A percentile compares a stretch with the other conserved stretches of the same genome.
Conservation (phyloP, 1,140 invertebrate genomes). For the Brachionus rubens region DNA sequence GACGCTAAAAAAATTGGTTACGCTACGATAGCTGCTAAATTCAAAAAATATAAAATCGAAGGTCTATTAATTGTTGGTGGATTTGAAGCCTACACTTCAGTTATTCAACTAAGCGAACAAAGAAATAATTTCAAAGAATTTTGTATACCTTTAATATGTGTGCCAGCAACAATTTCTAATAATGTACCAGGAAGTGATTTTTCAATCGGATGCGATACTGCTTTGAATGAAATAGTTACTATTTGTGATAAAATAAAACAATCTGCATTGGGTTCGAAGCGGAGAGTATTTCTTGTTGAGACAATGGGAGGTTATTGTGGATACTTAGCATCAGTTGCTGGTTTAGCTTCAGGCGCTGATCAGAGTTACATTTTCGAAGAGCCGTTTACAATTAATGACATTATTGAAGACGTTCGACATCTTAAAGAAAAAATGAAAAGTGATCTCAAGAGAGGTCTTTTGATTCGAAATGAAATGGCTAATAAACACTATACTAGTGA, state of each 20-base stretch:
- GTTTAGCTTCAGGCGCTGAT: slow-evolving; percentile 91
- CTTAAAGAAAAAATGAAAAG: slow-evolving; percentile 42
- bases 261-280: slow-evolving; percentile 63
- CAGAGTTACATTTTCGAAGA: slow-evolving; percentile 98
- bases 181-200: slow-evolving; percentile 86
- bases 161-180: slow-evolving; percentile 92
- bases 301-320: slow-evolving; percentile 97
- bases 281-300: slow-evolving; percentile 83
- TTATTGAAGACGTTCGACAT: slow-evolving; percentile 65
- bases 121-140: slow-evolving; percentile 72
- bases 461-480: slow-evolving; percentile 78
- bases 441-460: slow-evolving; percentile 27
- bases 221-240: slow-evolving; percentile 79
- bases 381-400: slow-evolving; percentile 86
- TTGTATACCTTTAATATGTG: slow-evolving; percentile 87
- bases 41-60: slow-evolving; percentile 85
- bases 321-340: slow-evolving; percentile 86
- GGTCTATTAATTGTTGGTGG: slow-evolving; percentile 91
- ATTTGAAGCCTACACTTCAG: slow-evolving; percentile 80
- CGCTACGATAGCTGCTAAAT: slow-evolving; percentile 73
- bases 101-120: slow-evolving; percentile 72
- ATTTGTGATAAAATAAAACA: slow-evolving; percentile 86
- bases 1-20: slow-evolving; percentile 56
- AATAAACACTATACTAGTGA: slow-evolving; percentile 95
- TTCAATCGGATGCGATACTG: slow-evolving; percentile 93